A percentile compares a stretch with the other conserved stretches of the same genome.
phyloP scores from a whole-genome alignment of 2,888 invertebrate species.

The Didymodactylos carnosus region DNA sequence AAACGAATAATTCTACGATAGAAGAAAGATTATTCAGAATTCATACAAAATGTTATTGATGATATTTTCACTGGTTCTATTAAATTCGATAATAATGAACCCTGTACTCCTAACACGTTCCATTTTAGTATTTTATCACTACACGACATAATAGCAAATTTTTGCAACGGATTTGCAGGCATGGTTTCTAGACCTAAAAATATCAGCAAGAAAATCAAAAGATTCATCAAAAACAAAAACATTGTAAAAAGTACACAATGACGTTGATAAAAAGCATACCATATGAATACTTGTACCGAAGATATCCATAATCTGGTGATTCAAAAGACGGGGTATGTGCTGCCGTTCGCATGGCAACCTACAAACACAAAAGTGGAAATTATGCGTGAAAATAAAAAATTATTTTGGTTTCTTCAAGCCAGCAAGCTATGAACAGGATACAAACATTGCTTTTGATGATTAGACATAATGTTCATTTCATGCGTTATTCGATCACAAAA shows the following conservation, averaged over 20 bases:
- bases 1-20: no score
- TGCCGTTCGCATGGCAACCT: not conserved
- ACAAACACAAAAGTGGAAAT: not conserved
- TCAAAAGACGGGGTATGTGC: not conserved
- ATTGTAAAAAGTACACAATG: no score
- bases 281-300: not conserved
- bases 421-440: no score
- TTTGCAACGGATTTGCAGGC: not conserved
- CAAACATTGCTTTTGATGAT: no score
- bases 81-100: constrained; percentile 45
- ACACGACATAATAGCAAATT: constrained; percentile 48
- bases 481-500: no score
- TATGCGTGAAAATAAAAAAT: not conserved
- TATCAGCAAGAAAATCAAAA: no score
- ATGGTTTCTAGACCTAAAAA: not conserved
- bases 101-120: constrained; percentile 63
- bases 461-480: no score
- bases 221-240: no score
- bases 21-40: not conserved
- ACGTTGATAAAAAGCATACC: no score
- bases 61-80: not conserved
- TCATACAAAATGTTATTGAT: not conserved
- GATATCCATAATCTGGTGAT: not conserved
- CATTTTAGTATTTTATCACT: constrained; percentile 80
- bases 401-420: no score